Conservation (phyloP, 2,888 invertebrate genomes). For the Allolobophora icterica region DNA sequence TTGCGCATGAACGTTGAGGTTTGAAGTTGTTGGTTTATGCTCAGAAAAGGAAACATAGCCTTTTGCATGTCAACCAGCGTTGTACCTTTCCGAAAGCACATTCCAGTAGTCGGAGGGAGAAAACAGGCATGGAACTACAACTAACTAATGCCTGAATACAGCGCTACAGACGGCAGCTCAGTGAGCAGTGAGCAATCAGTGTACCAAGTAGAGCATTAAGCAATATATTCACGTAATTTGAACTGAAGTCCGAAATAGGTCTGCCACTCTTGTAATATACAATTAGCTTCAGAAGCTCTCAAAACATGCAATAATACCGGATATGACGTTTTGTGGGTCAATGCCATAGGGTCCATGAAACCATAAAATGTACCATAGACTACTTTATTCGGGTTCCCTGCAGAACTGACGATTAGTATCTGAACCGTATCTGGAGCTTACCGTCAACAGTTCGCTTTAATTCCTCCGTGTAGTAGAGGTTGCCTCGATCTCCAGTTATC, state of each 20-base stretch:
- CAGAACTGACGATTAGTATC: too few relatives aligned
- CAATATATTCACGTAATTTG: too few relatives aligned
- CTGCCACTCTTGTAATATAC: too few relatives aligned
- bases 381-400: too few relatives aligned
- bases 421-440: background rate
- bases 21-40: background rate
- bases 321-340: too few relatives aligned
- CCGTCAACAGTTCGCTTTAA: background rate
- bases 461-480: slow-evolving; percentile 3
- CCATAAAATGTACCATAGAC: too few relatives aligned
- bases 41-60: background rate
- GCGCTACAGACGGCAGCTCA: too few relatives aligned
- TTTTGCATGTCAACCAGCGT: too few relatives aligned
- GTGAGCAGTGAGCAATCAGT: too few relatives aligned
- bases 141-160: background rate
- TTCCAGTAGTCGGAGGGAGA: background rate
- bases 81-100: background rate
- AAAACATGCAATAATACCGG: background rate
- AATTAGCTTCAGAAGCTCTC: background rate
- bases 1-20: background rate
- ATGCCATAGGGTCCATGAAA: too few relatives aligned
- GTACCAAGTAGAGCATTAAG: too few relatives aligned
- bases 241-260: too few relatives aligned
- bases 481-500: slow-evolving; percentile 22
- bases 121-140: background rate